Conservation (phyloP, 1,140 invertebrate genomes). For the Helicoverpa zea region DNA sequence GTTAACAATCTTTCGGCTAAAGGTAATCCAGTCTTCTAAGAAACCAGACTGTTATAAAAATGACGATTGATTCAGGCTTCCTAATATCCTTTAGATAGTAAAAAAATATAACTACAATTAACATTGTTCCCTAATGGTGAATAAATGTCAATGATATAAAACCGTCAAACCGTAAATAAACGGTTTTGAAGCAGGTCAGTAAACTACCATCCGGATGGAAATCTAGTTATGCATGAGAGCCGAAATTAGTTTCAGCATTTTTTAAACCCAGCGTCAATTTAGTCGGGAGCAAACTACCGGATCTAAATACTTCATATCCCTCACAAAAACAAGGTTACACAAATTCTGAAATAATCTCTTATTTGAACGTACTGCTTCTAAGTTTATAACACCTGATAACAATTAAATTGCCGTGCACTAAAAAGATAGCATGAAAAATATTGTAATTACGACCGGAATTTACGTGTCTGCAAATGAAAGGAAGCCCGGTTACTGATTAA, state of each 20-base stretch:
- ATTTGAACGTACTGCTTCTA: constrained; percentile 36
- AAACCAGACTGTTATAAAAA: no score
- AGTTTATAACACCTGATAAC: constrained; percentile 16
- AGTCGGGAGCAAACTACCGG: constrained; percentile 23
- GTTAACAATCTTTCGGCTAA: no score
- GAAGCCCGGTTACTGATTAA: background rate
- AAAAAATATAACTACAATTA: no score
- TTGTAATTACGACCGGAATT: background rate
- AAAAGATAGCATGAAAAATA: constrained; percentile 18
- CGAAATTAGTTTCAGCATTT: constrained; percentile 10
- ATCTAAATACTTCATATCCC: background rate
- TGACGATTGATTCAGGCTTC: no score
- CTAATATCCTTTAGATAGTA: no score
- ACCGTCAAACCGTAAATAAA: background rate
- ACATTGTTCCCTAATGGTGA: no score
- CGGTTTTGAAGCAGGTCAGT: background rate
- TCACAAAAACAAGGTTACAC: background rate
- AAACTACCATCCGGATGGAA: constrained; percentile 4
- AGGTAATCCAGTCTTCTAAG: no score
- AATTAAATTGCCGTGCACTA: constrained; percentile 16
- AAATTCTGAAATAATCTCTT: constrained; percentile 13
- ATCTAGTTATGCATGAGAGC: constrained; percentile 15
- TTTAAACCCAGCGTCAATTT: background rate
- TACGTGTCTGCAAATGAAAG: background rate
- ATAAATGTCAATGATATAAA: background rate